phyloP scores from a whole-genome alignment of 37 sponge, comb jelly and placozoan species.

The Bolinopsis microptera region DNA sequence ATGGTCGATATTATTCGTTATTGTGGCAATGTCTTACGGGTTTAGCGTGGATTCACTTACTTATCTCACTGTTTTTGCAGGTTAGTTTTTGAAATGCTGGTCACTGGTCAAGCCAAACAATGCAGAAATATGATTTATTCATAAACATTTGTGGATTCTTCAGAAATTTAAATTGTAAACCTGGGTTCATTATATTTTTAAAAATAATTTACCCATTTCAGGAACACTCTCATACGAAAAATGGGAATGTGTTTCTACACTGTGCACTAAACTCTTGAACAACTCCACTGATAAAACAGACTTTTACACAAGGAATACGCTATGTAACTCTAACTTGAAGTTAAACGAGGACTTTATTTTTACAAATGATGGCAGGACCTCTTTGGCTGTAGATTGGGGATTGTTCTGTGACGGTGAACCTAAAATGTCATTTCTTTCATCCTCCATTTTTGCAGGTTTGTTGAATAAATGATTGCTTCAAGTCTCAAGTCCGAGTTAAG shows the following conservation, averaged over 20 bases:
- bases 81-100: too few relatives aligned
- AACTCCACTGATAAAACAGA: conserved; percentile 18
- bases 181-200: too few relatives aligned
- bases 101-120: too few relatives aligned
- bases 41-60: neutral
- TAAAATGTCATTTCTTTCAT: conserved; percentile 23
- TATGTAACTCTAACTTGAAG: neutral
- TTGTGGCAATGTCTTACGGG: neutral
- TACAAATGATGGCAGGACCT: neutral
- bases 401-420: conserved; percentile 26
- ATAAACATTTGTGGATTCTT: too few relatives aligned
- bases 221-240: neutral
- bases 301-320: neutral
- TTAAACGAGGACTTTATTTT: neutral
- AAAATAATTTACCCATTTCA: too few relatives aligned
- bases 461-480: too few relatives aligned
- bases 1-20: neutral
- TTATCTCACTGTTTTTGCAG: conserved; percentile 24
- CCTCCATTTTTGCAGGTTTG: neutral
- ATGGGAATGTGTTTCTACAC: neutral
- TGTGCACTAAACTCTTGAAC: neutral
- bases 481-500: too few relatives aligned
- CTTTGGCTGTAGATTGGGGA: conserved; percentile 16
- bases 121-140: too few relatives aligned
- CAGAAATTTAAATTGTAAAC: too few relatives aligned